These are phyloP conservation scores for Noturus placidus DNA, from an alignment of 2,113 vertebrate species.

Conservation along the genomic window DNA sequence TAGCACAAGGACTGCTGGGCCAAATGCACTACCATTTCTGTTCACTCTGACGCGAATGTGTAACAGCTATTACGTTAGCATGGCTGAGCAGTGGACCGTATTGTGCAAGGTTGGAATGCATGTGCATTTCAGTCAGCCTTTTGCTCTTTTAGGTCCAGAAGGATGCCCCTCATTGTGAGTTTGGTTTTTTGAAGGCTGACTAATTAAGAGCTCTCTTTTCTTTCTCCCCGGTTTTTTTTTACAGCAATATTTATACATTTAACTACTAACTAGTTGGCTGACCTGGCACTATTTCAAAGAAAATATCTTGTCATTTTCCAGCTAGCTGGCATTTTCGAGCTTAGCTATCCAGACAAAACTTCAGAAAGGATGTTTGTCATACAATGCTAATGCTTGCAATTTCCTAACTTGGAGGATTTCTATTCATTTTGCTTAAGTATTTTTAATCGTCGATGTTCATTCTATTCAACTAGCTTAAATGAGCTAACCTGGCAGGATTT, in stretches of 20 bases:
- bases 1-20: background rate
- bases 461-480: background rate
- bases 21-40: background rate
- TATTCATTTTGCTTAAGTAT: background rate
- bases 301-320: too few relatives aligned
- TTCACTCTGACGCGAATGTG: background rate
- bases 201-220: conserved; percentile 65
- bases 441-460: background rate
- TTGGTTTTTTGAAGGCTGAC: conserved; percentile 53
- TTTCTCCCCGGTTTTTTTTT: conserved; percentile 23
- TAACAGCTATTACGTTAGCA: conserved; percentile 19
- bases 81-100: background rate
- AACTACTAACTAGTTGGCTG: too few relatives aligned
- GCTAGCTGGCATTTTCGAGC: too few relatives aligned
- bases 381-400: background rate
- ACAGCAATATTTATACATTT: too few relatives aligned
- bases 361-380: background rate
- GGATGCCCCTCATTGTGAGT: conserved; percentile 52
- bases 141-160: conserved; percentile 45
- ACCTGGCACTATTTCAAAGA: too few relatives aligned
- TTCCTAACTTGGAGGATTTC: background rate
- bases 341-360: background rate
- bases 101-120: background rate
- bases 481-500: background rate
- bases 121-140: conserved; percentile 26